Percentiles rank a stretch among this genome's conserved stretches.
Evolutionary conservation across 2,113 vertebrate genomes (phyloP).

Genomic region (Apistogramma diplotaenia): DNA sequence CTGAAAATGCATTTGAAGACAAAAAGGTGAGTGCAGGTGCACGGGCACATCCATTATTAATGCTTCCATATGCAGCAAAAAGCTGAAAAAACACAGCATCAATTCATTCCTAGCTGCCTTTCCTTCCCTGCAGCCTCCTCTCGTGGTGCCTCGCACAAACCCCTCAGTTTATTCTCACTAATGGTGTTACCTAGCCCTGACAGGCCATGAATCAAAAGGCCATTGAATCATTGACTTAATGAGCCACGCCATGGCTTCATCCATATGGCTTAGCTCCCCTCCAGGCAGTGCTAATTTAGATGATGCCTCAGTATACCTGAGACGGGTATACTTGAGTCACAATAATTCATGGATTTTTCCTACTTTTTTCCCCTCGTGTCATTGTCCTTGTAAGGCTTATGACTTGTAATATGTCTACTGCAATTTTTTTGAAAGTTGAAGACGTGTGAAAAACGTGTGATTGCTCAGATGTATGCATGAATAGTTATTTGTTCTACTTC

Average conservation of each 20-base stretch:
- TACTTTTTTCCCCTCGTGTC: not conserved
- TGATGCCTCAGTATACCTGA: not conserved
- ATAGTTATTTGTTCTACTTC: not conserved
- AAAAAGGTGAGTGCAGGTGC: conserved; percentile 48
- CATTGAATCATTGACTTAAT: conserved; percentile 52
- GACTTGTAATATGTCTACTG: not conserved
- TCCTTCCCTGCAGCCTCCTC: conserved; percentile 24
- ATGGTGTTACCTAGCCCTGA: conserved; percentile 11
- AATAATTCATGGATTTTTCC: not conserved
- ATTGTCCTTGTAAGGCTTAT: not conserved
- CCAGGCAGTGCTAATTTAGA: conserved; percentile 30
- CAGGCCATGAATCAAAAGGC: conserved; percentile 37
- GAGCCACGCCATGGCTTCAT: conserved; percentile 32
- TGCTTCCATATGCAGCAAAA: not conserved
- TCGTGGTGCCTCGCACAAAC: not conserved
- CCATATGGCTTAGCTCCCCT: not conserved
- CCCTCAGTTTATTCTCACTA: conserved; percentile 2
- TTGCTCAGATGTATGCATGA: not conserved
- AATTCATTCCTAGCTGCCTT: conserved; percentile 8
- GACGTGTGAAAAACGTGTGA: conserved; percentile 51
- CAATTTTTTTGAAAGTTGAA: conserved; percentile 42
- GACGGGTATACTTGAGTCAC: not conserved
- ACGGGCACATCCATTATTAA: not conserved
- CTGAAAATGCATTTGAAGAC: conserved; percentile 29
- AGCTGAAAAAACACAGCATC: not conserved